Evolutionary conservation across 2,113 vertebrate genomes (phyloP), one percentile per base, ranked within the genome.

Genomic region (Zosterops hypoxanthus): DNA sequence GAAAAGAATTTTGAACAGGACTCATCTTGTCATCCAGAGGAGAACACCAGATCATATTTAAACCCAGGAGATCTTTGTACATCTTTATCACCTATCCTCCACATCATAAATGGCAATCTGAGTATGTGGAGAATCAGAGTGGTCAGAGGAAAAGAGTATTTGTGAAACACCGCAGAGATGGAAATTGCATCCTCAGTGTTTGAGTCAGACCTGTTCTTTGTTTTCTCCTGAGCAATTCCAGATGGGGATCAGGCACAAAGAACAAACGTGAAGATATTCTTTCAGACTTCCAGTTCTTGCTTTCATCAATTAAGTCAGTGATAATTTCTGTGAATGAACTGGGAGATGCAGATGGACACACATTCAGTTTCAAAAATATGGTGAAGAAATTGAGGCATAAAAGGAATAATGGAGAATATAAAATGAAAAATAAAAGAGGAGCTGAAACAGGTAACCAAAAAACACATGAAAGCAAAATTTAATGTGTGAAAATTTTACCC

Each of bases 131-230:
- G 16, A 86, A 24, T 4, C 14, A 39, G 21, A 52, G 12, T 4
- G 39, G 24, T 29, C 46, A 57, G 2, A 7, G 28, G 28, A 63
- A 26, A 64, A 52, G 8, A 28, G 3, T 5, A 31, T 47, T 77
- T 75, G 42, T 46, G 36, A 60, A 90, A 61, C 8, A 60, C 0
- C 0, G 1, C 1, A 56, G 21, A 46, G 13, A 61, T 1, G 53
- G 50, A 72, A 92, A 72, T 12, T 9, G 14, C 14, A 39, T 59
- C 47, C n/a, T 36, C 23, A 36, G 13, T 41, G 42, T 83, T 36
- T 19, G n/a, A 81, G 26, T 31, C 65, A n/a, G 14, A 68, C 6
- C 25, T 61, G 31, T 17, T 66, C 26, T 34, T 29, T 63, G 16
- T 14, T 68, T 63, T 50, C 22, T 75, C 21, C 52, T 44, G 14